These are phyloP conservation scores for Dallia pectoralis DNA, from an alignment of 2,797 vertebrate genomes.

Conservation along the genomic window DNA sequence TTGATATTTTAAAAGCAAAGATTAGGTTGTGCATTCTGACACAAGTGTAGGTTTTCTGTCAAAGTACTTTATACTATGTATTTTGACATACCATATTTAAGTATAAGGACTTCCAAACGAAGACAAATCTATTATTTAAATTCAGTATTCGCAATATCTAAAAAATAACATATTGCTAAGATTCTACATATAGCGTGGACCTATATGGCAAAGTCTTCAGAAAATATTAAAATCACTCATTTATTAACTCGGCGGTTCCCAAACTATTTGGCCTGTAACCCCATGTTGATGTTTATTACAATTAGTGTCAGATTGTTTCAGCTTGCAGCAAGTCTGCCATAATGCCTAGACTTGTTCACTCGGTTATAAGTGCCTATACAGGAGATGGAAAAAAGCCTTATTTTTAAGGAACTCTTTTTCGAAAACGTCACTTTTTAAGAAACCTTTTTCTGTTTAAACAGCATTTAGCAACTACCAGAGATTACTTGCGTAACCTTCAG, in stretches of 20 bases:
- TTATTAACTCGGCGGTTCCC: background rate
- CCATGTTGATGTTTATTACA: too few species aligned
- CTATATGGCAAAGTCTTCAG: slow-evolving; percentile 20
- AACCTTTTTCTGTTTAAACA: too few species aligned
- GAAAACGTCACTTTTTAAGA: too few species aligned
- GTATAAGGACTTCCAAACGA: background rate
- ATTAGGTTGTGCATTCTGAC: background rate
- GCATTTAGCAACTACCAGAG: too few species aligned
- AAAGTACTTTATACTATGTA: background rate
- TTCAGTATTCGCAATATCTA: background rate
- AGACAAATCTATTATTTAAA: slow-evolving; percentile 6
- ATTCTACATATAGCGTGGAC: slow-evolving; percentile 6
- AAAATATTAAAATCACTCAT: slow-evolving; percentile 8
- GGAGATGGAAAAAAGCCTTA: too few species aligned
- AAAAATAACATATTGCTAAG: background rate
- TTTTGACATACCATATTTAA: background rate
- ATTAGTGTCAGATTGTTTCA: too few species aligned
- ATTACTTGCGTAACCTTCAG: too few species aligned
- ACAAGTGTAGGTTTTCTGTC: background rate
- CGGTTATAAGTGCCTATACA: too few species aligned
- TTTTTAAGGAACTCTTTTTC: too few species aligned
- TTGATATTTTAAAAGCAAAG: background rate
- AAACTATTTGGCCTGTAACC: too few species aligned
- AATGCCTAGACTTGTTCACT: too few species aligned
- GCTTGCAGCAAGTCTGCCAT: too few species aligned